Percentiles rank a stretch among this genome's conserved stretches.
phyloP scores from a whole-genome alignment of 2,888 invertebrate species.

The Acronicta psi region DNA sequence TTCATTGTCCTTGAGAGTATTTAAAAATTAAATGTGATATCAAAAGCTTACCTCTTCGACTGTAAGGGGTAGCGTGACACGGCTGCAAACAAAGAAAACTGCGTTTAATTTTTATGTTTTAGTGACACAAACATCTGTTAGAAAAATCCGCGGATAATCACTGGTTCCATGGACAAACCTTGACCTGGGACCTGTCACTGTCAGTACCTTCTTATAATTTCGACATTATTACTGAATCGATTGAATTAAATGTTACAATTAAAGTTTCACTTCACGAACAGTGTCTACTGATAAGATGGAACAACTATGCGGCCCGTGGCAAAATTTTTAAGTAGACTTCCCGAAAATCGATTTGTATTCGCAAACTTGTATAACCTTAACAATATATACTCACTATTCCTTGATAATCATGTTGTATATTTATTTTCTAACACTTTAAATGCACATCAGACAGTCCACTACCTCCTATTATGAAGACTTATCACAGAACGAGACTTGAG shows the following conservation, averaged over 20 bases:
- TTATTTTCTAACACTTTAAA: constrained; percentile 81
- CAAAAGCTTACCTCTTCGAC: constrained; percentile 96
- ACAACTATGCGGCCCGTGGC: constrained; percentile 63
- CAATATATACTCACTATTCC: constrained; percentile 90
- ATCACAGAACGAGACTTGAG: constrained; percentile 87
- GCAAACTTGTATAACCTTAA: constrained; percentile 79
- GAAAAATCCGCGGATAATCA: constrained; percentile 51
- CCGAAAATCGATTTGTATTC: constrained; percentile 85
- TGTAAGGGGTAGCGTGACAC: constrained; percentile 98
- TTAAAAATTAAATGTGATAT: constrained; percentile 19
- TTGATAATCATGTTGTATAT: constrained; percentile 91
- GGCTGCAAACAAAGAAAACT: constrained; percentile 91
- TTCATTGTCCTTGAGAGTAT: constrained; percentile 50
- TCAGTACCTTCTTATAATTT: constrained; percentile 60
- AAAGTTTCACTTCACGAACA: constrained; percentile 41
- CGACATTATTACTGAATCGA: constrained; percentile 44
- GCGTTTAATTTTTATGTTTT: constrained; percentile 39
- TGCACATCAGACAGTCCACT: constrained; percentile 88
- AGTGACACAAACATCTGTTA: constrained; percentile 67
- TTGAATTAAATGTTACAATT: constrained; percentile 37
- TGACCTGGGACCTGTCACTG: constrained; percentile 81
- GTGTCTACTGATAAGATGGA: constrained; percentile 65
- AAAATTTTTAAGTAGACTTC: constrained; percentile 62
- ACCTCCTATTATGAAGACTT: constrained; percentile 81
- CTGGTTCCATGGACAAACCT: constrained; percentile 63